Evolutionary conservation across 64 coral and sea anemone species (phyloP), one percentile per base, ranked within the genome.

Genomic region (Actinia tenebrosa): DNA sequence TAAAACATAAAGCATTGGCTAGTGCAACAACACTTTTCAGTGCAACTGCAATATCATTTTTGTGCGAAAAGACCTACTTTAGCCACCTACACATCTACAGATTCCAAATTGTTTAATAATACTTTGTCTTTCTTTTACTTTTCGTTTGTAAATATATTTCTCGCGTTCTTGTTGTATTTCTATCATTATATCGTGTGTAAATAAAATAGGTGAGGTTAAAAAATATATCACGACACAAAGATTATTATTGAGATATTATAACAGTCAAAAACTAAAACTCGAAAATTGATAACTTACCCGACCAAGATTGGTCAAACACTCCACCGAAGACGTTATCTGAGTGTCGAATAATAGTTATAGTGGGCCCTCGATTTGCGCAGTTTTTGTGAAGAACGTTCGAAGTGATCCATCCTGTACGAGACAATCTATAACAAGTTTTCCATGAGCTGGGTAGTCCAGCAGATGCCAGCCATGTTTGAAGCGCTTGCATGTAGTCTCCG

Each of bases 361-460:
- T 64, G 11, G 91, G 81, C 3, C 91, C 91, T 89, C 83, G 86
- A 44, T 87, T 61, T 20, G 83, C 87, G 63, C 93, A 95, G 15
- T 22, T 56, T 44, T 20, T 50, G 55, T 89, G 87, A 37, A 93
- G 72, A 6, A 6, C 27, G 11, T 19, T 1, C 6, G 44, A 56
- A 15, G 14, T 22, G 16, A 26, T 1, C 83, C 60, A 92, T 17
- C 53, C 62, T 50, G 83, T 60, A 1, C 60, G 79, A 44, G 37
- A 5, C 10, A 53, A 53, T 17, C 79, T 80, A 62, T 77, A 95
- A 80, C 93, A 92, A 27, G 89, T 86, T 43, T 23, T 17, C 93
- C 93, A 95, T 23, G 79, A 88, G 13, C 81, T 22, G 16, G 80
- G 66, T 37, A 82, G 72, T 62, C 77, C 83, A 64, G 61, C 22